Conservation (phyloP, 1,140 invertebrate species). For the honey bee (Apis mellifera) region DNA sequence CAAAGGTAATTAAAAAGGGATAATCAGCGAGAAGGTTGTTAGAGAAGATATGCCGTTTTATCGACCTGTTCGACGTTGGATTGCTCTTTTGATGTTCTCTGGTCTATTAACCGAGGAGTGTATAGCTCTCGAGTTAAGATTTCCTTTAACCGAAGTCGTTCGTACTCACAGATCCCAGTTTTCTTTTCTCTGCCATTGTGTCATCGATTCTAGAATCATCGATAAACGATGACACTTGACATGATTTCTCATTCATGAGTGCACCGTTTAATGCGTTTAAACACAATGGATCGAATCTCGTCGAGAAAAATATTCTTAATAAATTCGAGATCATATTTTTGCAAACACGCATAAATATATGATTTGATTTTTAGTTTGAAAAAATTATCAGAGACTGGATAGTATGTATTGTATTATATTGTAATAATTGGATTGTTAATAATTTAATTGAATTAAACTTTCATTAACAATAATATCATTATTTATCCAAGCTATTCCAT, state of each 20-base stretch:
- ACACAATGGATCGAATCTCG: neutral
- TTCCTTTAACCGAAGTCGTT: conserved; percentile 26
- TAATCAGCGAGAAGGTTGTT: neutral
- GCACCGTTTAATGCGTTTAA: neutral
- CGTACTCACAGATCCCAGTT: conserved; percentile 7
- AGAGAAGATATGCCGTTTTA: neutral
- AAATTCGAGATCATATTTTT: too few relatives aligned
- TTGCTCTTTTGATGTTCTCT: conserved; percentile 31
- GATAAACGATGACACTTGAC: conserved; percentile 11
- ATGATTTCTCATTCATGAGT: neutral
- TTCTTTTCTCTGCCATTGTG: conserved; percentile 17
- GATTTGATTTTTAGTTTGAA: too few relatives aligned
- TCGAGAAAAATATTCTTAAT: neutral
- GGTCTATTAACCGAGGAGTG: neutral
- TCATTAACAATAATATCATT: too few relatives aligned
- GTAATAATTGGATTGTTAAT: too few relatives aligned
- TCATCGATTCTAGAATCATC: neutral
- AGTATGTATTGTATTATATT: too few relatives aligned
- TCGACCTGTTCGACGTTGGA: neutral
- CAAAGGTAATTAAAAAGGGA: conserved; percentile 15
- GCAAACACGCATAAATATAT: too few relatives aligned
- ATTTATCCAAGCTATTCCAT: too few relatives aligned
- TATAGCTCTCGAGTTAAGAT: conserved; percentile 9
- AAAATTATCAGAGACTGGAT: too few relatives aligned
- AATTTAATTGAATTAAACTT: too few relatives aligned